Base-by-base conservation (phyloP, 2,113 vertebrate genomes). In the Macrotus californicus region DNA sequence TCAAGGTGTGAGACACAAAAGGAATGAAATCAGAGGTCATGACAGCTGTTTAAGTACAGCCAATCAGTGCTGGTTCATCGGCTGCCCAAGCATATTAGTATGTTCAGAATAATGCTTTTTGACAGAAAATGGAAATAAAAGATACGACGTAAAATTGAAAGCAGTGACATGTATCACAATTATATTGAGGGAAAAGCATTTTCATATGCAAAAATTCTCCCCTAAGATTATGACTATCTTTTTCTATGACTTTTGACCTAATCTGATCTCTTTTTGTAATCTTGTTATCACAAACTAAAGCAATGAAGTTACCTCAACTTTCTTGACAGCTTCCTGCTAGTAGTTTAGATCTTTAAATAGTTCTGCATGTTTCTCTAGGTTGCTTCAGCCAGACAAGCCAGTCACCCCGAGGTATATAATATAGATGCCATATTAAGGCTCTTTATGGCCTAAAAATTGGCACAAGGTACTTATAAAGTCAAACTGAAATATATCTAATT, bases 191-290 rank as follows among this genome's bases (percentile, higher is more conserved):
- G 50, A 7, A 73, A 87, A 81, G 1, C 13, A 89, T 88, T 50
- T 85, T 75, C 7, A 56, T 41, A 36, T 54, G 43, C 3, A 61
- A 29, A 91, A 64, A 89, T 56, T 86, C 10, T 84, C 72, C 48
- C 43, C 52, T 84, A 29, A 46, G 12, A 73, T 0, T 22, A 43
- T 46, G 43, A 59, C 24, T 26, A 52, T 36, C 43, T 73, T 48
- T 70, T 41, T 76, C 29, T 70, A 48, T 72, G 87, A 21, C 14
- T 54, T 87, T 52, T 77, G 46, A 96, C 84, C 72, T 56, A 43
- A 36, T 14, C 43, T 79, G 54, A 93, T 66, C 18, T 76, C 39
- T 90, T 88, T 81, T 56, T 73, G 93, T 94, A 96, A 81, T 89
- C 7, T 7, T 61, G 7, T 87, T 87, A 41, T 36, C 64, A 34